phyloP scores from a whole-genome alignment of 2,888 invertebrate species.

The Alentia gelatinosa region DNA sequence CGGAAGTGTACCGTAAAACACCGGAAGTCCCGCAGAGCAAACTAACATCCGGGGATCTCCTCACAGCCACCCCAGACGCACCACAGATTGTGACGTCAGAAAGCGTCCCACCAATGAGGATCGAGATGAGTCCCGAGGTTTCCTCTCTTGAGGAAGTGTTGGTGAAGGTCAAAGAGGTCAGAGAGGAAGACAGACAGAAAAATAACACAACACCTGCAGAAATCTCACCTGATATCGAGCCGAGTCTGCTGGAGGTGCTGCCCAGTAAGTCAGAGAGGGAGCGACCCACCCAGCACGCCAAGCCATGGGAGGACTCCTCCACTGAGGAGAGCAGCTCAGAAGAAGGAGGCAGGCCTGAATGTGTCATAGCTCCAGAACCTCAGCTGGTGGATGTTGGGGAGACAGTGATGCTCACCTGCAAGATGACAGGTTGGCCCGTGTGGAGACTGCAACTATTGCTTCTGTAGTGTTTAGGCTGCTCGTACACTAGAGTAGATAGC shows the following conservation, averaged over 20 bases:
- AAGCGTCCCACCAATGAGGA: not conserved
- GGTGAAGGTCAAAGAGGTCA: conserved; percentile 19
- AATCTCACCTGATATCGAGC: no score
- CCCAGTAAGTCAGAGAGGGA: not conserved
- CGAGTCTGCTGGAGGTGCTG: not conserved
- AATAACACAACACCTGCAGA: not conserved
- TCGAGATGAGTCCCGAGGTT: conserved; percentile 3
- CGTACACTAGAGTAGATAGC: not conserved
- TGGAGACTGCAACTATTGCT: not conserved
- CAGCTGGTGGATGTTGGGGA: not conserved
- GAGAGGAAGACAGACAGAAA: not conserved
- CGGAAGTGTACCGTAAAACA: not conserved
- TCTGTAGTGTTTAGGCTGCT: not conserved
- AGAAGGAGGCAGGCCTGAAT: not conserved
- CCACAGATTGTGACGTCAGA: not conserved
- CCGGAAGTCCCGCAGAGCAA: not conserved
- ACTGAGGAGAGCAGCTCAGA: not conserved
- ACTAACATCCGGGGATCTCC: not conserved
- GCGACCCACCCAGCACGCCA: not conserved
- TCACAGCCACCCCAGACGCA: not conserved
- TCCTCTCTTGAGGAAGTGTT: not conserved
- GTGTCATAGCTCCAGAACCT: not conserved
- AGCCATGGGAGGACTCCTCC: not conserved
- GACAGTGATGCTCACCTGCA: not conserved
- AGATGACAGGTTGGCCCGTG: conserved; percentile 11